A percentile compares a stretch with the other conserved stretches of the same genome.
phyloP scores from a whole-genome alignment of 2,113 vertebrate genomes.

The Lonchura striata region DNA sequence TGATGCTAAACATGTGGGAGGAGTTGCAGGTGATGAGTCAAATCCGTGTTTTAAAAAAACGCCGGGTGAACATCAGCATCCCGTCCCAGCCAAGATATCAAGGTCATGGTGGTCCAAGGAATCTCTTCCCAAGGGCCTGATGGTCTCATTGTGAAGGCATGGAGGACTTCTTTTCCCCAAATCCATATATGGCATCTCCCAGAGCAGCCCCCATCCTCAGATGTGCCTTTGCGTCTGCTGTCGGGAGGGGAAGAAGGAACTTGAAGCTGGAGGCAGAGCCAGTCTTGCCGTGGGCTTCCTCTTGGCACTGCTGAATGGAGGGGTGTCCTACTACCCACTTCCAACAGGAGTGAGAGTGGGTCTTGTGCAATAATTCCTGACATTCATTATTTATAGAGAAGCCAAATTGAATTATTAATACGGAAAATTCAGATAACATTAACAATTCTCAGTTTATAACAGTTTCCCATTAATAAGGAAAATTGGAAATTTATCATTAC shows the following conservation, averaged over 20 bases:
- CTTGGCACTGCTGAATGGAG: background rate
- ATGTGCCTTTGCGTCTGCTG: background rate
- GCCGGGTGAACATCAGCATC: background rate
- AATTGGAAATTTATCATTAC: slow-evolving; percentile 71
- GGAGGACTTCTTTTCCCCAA: background rate
- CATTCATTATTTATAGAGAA: slow-evolving; percentile 51
- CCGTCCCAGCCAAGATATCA: fast-evolving
- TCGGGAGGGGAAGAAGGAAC: background rate
- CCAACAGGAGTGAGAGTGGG: background rate
- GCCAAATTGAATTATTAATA: slow-evolving; percentile 66
- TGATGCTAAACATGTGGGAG: background rate
- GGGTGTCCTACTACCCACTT: background rate
- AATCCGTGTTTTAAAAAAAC: background rate
- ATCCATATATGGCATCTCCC: background rate
- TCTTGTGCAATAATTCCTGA: background rate
- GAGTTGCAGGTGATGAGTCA: background rate
- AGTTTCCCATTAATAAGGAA: slow-evolving; percentile 64
- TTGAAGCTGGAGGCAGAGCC: background rate
- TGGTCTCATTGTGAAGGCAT: background rate
- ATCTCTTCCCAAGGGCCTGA: background rate
- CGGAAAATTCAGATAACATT: slow-evolving; percentile 53
- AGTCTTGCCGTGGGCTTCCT: fast-evolving
- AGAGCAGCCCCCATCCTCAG: background rate
- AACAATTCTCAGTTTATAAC: slow-evolving; percentile 47
- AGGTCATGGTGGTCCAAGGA: fast-evolving